These are phyloP conservation scores for Eutolmus rufibarbis DNA, from an alignment of 2,888 invertebrate genomes.

Conservation along the genomic window DNA sequence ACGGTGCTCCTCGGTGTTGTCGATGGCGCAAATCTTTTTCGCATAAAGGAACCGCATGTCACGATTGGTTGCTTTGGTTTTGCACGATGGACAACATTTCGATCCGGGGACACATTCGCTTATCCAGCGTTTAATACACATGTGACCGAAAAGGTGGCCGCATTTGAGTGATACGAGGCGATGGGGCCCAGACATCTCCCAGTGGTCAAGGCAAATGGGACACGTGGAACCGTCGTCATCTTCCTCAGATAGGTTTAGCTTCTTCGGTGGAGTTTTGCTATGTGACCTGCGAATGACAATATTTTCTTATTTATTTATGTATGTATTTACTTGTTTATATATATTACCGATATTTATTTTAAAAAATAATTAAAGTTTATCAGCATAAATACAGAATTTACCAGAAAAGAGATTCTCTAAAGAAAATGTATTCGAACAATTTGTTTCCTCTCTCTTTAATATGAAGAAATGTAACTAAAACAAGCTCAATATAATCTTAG, in stretches of 20 bases:
- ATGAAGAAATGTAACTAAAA: too few species aligned
- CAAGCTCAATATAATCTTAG: too few species aligned
- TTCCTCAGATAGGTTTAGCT: conserved; percentile 53
- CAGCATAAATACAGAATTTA: too few species aligned
- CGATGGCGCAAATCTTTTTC: conserved; percentile 75
- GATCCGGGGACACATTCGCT: conserved; percentile 56
- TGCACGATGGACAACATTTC: conserved; percentile 80
- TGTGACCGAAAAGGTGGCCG: conserved; percentile 89
- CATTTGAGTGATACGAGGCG: conserved; percentile 86
- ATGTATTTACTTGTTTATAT: background rate
- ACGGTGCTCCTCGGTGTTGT: conserved; percentile 77
- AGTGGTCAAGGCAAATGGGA: conserved; percentile 87
- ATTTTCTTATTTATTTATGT: background rate
- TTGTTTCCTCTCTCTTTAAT: too few species aligned
- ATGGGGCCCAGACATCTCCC: conserved; percentile 87
- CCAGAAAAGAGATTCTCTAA: too few species aligned
- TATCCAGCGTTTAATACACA: conserved; percentile 68
- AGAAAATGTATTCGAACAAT: too few species aligned
- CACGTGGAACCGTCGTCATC: conserved; percentile 79
- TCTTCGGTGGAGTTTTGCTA: background rate
- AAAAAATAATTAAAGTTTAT: too few species aligned
- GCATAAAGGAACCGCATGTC: conserved; percentile 85
- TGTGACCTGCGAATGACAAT: background rate
- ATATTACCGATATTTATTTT: too few species aligned
- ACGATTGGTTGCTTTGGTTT: conserved; percentile 71